Percentiles rank a stretch among this genome's conserved stretches.
phyloP scores from a whole-genome alignment of 2,888 invertebrate species.

The Lottia scabra region DNA sequence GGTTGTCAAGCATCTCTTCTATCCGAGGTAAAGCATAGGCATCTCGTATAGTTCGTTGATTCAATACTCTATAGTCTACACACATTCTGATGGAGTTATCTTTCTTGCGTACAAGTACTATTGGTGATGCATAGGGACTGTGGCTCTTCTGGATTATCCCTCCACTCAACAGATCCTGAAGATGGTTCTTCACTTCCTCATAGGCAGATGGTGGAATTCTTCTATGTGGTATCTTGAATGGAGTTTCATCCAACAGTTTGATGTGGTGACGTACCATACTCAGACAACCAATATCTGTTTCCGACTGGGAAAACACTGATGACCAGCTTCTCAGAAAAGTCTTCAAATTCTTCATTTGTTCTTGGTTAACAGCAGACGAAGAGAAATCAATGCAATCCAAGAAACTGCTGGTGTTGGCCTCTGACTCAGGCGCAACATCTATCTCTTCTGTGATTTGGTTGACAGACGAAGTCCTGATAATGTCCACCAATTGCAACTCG shows the following conservation, averaged over 20 bases:
- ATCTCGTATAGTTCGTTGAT: no score
- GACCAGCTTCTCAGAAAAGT: neutral
- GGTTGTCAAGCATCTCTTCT: no score
- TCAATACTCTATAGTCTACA: no score
- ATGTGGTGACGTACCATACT: no score
- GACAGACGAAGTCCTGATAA: no score
- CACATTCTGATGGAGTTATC: neutral
- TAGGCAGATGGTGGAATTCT: neutral
- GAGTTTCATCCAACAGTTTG: no score
- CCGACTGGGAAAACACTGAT: neutral
- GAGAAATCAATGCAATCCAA: neutral
- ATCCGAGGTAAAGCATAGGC: no score
- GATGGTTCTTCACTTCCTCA: neutral
- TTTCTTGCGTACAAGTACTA: neutral
- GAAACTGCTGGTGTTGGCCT: no score
- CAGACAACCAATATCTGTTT: no score
- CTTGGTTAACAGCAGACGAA: neutral
- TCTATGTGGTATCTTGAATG: conserved; percentile 5
- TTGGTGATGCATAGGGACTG: neutral
- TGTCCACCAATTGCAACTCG: no score
- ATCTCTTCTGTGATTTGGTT: no score
- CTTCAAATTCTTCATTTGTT: neutral
- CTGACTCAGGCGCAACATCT: neutral
- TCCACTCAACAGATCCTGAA: neutral
- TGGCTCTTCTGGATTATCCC: neutral